A percentile compares a stretch with the other conserved stretches of the same genome.
Conservation (phyloP, 64 coral and sea anemone species). For the Actinia equina region DNA sequence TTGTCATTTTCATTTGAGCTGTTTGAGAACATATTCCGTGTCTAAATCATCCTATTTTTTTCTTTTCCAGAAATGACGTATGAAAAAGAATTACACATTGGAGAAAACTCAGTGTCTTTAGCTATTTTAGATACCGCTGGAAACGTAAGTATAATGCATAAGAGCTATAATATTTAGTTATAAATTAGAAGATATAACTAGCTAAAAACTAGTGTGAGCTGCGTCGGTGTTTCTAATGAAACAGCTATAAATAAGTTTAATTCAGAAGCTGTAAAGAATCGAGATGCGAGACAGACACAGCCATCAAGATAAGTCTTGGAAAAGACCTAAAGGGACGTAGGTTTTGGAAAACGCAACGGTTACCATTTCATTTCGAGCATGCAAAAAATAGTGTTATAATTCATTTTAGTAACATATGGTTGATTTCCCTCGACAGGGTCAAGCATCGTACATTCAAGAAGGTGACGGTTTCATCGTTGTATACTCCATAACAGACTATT, state of each 20-base stretch:
- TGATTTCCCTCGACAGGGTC: conserved; percentile 17
- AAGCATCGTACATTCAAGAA: conserved; percentile 71
- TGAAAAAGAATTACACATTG: conserved; percentile 66
- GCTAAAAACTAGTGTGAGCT: too few species aligned
- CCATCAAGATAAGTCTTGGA: too few species aligned
- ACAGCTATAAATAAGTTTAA: too few species aligned
- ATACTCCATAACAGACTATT: conserved; percentile 89
- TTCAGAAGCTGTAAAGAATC: too few species aligned
- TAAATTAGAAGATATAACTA: too few species aligned
- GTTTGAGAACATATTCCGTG: too few species aligned
- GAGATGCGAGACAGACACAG: too few species aligned
- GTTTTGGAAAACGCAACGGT: too few species aligned
- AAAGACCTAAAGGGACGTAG: too few species aligned
- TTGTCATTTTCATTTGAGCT: too few species aligned
- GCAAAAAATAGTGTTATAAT: neutral
- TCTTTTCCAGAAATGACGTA: conserved; percentile 80
- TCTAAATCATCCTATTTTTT: neutral
- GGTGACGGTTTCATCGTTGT: conserved; percentile 84
- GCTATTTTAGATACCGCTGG: conserved; percentile 80
- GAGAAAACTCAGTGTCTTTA: conserved; percentile 65
- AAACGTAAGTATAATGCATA: conserved; percentile 54
- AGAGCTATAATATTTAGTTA: neutral
- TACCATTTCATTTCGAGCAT: neutral
- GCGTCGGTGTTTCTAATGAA: too few species aligned
- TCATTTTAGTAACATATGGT: neutral